Conservation (phyloP, 2,888 invertebrate genomes). For the Megaustenia siamemsis region DNA sequence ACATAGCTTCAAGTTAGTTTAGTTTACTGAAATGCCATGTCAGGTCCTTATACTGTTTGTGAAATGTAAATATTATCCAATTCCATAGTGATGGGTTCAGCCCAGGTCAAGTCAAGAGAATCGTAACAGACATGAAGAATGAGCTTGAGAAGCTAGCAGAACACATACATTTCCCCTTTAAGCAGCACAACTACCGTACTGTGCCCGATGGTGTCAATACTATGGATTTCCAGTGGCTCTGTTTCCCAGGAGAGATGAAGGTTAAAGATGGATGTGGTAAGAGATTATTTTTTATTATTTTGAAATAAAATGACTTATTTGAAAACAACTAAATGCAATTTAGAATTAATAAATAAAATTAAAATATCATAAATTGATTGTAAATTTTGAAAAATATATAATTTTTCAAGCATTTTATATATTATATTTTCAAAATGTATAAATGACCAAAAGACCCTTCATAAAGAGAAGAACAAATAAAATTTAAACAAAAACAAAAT, state of each 20-base stretch:
- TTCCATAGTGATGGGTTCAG: conserved; percentile 59
- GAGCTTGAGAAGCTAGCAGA: conserved; percentile 65
- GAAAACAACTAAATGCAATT: too few relatives aligned
- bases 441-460: too few relatives aligned
- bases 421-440: too few relatives aligned
- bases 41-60: too few relatives aligned
- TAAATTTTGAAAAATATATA: background rate
- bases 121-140: conserved; percentile 63
- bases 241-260: conserved; percentile 67
- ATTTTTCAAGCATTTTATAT: too few relatives aligned
- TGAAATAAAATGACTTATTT: too few relatives aligned
- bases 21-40: too few relatives aligned
- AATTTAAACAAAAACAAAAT: too few relatives aligned
- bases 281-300: conserved; percentile 38
- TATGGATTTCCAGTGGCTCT: conserved; percentile 62
- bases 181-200: conserved; percentile 61
- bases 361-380: too few relatives aligned
- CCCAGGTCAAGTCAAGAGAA: conserved; percentile 57
- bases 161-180: conserved; percentile 57
- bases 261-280: conserved; percentile 68
- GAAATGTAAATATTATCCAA: background rate
- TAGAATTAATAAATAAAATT: too few relatives aligned
- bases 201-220: conserved; percentile 63
- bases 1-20: too few relatives aligned
- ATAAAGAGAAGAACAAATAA: too few relatives aligned